Evolutionary conservation across 2,797 vertebrate species (phyloP).

Genomic region (Darevskia mixta): DNA sequence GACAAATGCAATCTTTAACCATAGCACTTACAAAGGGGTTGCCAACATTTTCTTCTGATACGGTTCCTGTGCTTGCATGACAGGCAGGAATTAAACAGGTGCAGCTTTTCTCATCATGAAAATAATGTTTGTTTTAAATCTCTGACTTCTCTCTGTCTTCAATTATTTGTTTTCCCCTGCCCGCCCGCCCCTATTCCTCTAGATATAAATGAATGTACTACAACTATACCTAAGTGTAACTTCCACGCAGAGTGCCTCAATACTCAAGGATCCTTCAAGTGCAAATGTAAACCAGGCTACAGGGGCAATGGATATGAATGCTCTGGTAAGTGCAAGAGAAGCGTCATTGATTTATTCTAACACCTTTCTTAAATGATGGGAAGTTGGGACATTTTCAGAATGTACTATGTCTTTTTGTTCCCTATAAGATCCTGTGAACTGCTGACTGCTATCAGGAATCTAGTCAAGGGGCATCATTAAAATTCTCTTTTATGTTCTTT

Average conservation of each 20-base stretch:
- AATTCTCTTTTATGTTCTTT: background rate
- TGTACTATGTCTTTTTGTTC: background rate
- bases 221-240: constrained; percentile 85
- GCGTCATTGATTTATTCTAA: fast-evolving
- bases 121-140: constrained; percentile 15
- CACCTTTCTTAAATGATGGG: background rate
- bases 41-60: background rate
- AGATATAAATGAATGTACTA: constrained; percentile 93
- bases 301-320: constrained; percentile 91
- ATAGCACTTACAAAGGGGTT: constrained; percentile 9
- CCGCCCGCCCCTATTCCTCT: constrained; percentile 58
- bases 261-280: constrained; percentile 91
- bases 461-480: background rate
- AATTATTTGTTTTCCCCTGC: background rate
- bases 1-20: constrained; percentile 23
- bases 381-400: background rate
- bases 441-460: background rate
- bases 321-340: constrained; percentile 84
- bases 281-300: constrained; percentile 93
- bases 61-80: background rate
- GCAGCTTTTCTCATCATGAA: background rate
- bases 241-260: constrained; percentile 91
- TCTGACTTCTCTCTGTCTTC: background rate
- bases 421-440: background rate
- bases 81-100: background rate